These are phyloP conservation scores for Philereme transversata DNA, from an alignment of 2,888 invertebrate genomes.

Conservation along the genomic window DNA sequence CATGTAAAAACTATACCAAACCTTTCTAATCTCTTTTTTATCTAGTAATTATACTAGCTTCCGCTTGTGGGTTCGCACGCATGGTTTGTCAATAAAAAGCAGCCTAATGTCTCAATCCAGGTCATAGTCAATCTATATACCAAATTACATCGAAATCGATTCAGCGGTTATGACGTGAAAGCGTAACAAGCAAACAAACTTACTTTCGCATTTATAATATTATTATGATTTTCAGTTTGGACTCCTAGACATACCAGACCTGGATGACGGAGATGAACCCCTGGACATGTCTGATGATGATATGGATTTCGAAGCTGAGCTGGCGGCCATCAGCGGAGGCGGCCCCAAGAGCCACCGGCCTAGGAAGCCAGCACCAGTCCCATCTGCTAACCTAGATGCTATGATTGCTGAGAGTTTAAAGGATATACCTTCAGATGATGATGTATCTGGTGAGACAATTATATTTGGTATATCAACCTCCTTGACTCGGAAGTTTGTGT, in stretches of 20 bases:
- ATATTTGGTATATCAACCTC: neutral
- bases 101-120: no score
- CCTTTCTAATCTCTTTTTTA: no score
- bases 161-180: no score
- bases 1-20: no score
- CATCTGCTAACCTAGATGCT: constrained; percentile 86
- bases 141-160: no score
- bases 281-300: constrained; percentile 86
- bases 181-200: no score
- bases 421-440: constrained; percentile 91
- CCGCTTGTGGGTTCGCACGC: no score
- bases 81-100: no score
- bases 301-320: constrained; percentile 93
- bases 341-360: constrained; percentile 60
- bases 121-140: no score
- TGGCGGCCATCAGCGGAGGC: constrained; percentile 86
- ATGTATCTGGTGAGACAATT: constrained; percentile 77
- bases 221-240: constrained; percentile 85
- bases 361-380: constrained; percentile 68
- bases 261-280: constrained; percentile 79
- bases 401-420: constrained; percentile 91
- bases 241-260: constrained; percentile 88
- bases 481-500: no score
- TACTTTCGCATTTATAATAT: neutral
- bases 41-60: no score